Conservation (phyloP, 1,140 invertebrate genomes). For the Cardiocondyla obscurior region DNA sequence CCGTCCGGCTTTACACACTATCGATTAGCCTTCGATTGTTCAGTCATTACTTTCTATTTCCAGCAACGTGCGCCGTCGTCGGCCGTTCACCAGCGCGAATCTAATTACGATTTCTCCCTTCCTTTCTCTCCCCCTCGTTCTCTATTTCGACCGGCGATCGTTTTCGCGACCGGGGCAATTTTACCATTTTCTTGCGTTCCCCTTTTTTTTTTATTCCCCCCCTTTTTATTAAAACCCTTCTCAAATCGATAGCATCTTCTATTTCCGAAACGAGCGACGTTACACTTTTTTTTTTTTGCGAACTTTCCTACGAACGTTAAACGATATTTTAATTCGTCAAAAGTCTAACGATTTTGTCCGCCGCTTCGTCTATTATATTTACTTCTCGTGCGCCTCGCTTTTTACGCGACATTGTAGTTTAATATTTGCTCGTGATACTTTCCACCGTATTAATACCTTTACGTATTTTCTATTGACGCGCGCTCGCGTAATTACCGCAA, state of each 20-base stretch:
- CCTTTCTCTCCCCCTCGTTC: neutral
- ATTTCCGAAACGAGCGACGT: constrained; percentile 25
- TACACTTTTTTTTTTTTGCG: constrained; percentile 5
- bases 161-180: neutral
- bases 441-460: too few relatives aligned
- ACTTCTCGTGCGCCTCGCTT: neutral
- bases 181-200: neutral
- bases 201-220: too few relatives aligned
- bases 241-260: neutral
- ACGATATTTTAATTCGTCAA: neutral
- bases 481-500: neutral
- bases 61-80: constrained; percentile 68
- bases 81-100: constrained; percentile 65
- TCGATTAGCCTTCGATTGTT: constrained; percentile 79
- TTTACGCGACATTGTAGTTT: neutral
- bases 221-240: neutral
- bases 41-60: constrained; percentile 75
- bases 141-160: neutral
- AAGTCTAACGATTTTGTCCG: neutral
- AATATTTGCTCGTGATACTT: neutral
- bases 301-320: constrained; percentile 1
- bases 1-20: constrained; percentile 61
- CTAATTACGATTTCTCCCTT: constrained; percentile 64
- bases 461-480: too few relatives aligned
- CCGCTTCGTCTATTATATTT: too few relatives aligned